Evolutionary conservation across 2,797 vertebrate species (phyloP).

Genomic region (Hafferia zeledoni): DNA sequence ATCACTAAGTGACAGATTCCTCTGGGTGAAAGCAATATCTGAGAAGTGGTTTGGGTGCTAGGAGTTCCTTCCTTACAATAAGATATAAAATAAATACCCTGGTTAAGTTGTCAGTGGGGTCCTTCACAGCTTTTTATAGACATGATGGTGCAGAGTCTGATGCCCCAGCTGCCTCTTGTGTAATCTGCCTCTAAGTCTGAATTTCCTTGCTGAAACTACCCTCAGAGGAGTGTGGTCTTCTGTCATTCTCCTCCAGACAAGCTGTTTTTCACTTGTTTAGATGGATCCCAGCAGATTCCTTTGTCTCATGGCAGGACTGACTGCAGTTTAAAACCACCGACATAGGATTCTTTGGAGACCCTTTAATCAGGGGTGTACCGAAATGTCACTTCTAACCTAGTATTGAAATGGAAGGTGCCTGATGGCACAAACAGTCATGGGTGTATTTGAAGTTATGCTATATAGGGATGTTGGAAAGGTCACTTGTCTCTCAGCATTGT

Average conservation of each 20-base stretch:
- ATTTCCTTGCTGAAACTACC: neutral
- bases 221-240: neutral
- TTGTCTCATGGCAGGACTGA: neutral
- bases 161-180: neutral
- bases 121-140: neutral
- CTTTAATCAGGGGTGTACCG: neutral
- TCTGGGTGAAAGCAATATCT: neutral
- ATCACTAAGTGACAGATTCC: neutral
- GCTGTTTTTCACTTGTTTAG: neutral
- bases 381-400: neutral
- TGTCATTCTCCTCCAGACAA: neutral
- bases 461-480: neutral
- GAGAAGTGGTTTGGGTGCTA: neutral
- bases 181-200: neutral
- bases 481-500: neutral
- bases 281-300: neutral
- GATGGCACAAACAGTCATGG: accelerated
- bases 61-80: neutral
- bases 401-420: neutral
- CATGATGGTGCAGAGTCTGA: neutral
- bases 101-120: neutral
- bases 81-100: neutral
- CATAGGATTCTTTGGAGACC: neutral
- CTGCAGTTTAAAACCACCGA: neutral
- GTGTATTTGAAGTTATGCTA: neutral